phyloP scores from a whole-genome alignment of 2,888 invertebrate species.

The Nudaria mundana region DNA sequence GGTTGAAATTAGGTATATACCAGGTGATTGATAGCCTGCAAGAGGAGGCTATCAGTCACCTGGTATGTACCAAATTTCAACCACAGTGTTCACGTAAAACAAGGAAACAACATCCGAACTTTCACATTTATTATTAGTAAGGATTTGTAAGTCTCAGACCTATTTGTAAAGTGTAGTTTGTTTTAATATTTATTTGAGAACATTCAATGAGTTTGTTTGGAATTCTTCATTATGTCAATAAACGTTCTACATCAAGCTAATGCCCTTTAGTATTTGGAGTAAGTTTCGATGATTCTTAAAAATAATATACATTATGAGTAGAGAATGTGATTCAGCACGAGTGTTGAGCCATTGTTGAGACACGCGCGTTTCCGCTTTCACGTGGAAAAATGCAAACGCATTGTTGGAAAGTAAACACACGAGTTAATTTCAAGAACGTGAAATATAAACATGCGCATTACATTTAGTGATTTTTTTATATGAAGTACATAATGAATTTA shows the following conservation, averaged over 20 bases:
- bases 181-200: slow-evolving; percentile 11
- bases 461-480: slow-evolving; percentile 8
- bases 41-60: no score
- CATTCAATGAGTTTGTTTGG: slow-evolving; percentile 21
- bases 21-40: no score
- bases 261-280: slow-evolving; percentile 17
- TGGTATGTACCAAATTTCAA: no score
- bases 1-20: no score
- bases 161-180: slow-evolving; percentile 10
- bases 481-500: no score
- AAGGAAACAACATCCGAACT: no score
- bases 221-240: slow-evolving; percentile 29
- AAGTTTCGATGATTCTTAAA: slow-evolving; percentile 56
- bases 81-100: no score
- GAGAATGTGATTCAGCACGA: slow-evolving; percentile 69
- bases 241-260: slow-evolving; percentile 21
- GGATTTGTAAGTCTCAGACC: no score
- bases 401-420: slow-evolving; percentile 69
- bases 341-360: slow-evolving; percentile 68
- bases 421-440: slow-evolving; percentile 44
- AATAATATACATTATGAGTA: slow-evolving; percentile 65
- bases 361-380: slow-evolving; percentile 79
- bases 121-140: no score
- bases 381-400: slow-evolving; percentile 76
- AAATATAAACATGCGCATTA: slow-evolving; percentile 23